Percentiles rank a stretch among this genome's conserved stretches.
Conservation (phyloP, 2,797 vertebrate genomes). For the Knipowitschia caucasica region DNA sequence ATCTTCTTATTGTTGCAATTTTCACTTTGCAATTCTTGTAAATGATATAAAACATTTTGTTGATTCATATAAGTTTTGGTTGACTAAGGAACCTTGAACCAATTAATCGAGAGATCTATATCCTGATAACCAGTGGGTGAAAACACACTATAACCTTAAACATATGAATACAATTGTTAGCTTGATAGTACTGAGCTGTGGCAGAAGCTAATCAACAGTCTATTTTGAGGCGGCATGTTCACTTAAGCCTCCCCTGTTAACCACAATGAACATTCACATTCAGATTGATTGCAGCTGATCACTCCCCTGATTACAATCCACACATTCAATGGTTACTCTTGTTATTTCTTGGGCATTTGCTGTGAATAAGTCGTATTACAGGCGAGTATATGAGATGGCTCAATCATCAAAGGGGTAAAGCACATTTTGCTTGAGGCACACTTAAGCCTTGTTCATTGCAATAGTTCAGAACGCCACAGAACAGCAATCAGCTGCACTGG, state of each 20-base stretch:
- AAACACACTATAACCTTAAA: too few species aligned
- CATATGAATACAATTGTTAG: neutral
- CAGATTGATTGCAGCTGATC: constrained; percentile 48
- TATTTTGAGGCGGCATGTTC: neutral
- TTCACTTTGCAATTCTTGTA: too few species aligned
- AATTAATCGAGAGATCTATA: too few species aligned
- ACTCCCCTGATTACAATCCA: constrained; percentile 53
- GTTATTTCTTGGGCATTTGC: constrained; percentile 31
- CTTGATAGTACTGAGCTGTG: neutral
- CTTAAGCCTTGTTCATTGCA: constrained; percentile 50
- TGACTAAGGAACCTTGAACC: too few species aligned
- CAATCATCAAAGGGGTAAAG: constrained; percentile 45
- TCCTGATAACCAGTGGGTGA: too few species aligned
- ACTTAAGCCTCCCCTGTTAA: constrained; percentile 8
- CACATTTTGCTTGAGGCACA: constrained; percentile 24
- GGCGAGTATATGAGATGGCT: constrained; percentile 36
- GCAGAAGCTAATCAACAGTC: neutral
- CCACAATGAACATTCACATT: constrained; percentile 39
- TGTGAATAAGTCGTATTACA: constrained; percentile 27
- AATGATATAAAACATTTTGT: too few species aligned
- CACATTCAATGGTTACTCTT: constrained; percentile 24
- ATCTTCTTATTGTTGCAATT: too few species aligned
- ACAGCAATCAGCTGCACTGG: constrained; percentile 55
- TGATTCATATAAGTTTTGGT: too few species aligned
- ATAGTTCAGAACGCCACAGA: constrained; percentile 35